Evolutionary conservation across 2,888 invertebrate genomes (phyloP).

Genomic region (Odontothrips loti): DNA sequence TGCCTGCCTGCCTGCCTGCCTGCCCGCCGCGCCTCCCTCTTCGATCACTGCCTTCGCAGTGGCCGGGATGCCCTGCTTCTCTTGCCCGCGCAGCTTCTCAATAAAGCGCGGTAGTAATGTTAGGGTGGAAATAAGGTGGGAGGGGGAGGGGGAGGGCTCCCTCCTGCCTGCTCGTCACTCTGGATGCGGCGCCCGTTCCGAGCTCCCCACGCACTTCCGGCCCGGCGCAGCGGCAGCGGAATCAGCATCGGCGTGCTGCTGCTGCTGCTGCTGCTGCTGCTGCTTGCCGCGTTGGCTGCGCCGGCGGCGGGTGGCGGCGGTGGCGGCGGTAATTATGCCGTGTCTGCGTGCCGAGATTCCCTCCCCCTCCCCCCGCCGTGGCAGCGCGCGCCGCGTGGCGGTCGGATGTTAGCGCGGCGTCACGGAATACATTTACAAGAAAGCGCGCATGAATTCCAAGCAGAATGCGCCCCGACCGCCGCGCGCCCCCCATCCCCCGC

Average conservation of each 20-base stretch:
- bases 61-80: too few relatives aligned
- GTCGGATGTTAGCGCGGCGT: conserved; percentile 7
- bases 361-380: neutral
- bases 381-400: neutral
- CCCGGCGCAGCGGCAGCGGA: neutral
- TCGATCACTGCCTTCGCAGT: too few relatives aligned
- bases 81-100: too few relatives aligned
- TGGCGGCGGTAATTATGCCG: conserved; percentile 2
- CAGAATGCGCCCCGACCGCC: neutral
- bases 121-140: too few relatives aligned
- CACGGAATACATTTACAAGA: conserved; percentile 26
- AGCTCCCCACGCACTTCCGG: neutral
- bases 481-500: neutral
- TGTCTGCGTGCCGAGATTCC: neutral
- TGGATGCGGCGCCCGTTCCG: conserved; percentile 1
- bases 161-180: neutral
- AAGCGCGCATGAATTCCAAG: conserved; percentile 24
- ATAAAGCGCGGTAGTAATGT: too few relatives aligned
- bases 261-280: neutral
- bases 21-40: too few relatives aligned
- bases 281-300: neutral
- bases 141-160: neutral
- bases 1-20: too few relatives aligned
- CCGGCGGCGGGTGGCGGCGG: neutral
- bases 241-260: neutral